Conservation (phyloP, 1,140 invertebrate genomes). For the Nasonia longicornis region DNA sequence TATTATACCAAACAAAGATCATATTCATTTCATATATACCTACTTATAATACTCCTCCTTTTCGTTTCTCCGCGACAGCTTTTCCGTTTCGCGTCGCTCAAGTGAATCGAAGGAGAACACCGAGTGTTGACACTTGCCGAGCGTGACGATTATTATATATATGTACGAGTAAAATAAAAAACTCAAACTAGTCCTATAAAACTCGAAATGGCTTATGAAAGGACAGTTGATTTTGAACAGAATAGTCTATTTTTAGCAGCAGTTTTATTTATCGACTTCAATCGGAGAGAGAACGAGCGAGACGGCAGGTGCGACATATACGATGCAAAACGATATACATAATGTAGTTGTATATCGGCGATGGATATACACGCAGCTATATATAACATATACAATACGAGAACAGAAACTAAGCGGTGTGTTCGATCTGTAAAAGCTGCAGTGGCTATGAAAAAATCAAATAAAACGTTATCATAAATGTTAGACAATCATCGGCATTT, state of each 20-base stretch:
- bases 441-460: slow-evolving; percentile 43
- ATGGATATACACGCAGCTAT: neutral
- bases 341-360: neutral
- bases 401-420: slow-evolving; percentile 24
- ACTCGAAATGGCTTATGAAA: neutral
- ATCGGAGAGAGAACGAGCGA: neutral
- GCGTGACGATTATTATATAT: neutral
- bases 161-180: neutral
- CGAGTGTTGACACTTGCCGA: neutral
- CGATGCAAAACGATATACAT: neutral
- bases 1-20: too few relatives aligned
- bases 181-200: neutral
- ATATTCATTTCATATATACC: neutral
- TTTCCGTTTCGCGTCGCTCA: slow-evolving; percentile 19
- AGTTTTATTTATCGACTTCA: slow-evolving; percentile 24
- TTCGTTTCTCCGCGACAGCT: slow-evolving; percentile 16
- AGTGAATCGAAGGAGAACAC: slow-evolving; percentile 31
- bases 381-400: slow-evolving; percentile 2
- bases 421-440: slow-evolving; percentile 38
- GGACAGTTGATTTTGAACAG: slow-evolving; percentile 15
- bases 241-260: slow-evolving; percentile 32
- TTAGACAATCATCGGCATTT: slow-evolving; percentile 41
- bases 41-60: neutral
- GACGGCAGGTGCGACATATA: neutral
- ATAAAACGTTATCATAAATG: slow-evolving; percentile 48